A percentile compares a stretch with the other conserved stretches of the same genome.
Evolutionary conservation across 1,140 invertebrate species (phyloP).

Genomic region (Zaprionus africanus): DNA sequence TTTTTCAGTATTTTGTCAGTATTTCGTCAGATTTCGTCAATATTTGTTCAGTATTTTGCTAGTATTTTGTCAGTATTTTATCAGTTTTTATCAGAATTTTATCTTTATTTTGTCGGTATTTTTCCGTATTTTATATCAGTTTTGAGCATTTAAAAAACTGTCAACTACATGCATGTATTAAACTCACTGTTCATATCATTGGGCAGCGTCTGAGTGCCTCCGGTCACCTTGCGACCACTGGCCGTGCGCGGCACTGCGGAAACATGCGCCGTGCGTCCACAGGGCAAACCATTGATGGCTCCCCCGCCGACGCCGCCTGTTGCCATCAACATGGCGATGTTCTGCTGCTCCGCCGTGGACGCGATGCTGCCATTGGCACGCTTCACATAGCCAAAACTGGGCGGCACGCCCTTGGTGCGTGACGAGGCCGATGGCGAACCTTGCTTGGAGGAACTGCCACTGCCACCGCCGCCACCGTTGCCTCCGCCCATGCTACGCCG

Average conservation of each 20-base stretch:
- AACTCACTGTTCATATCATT: slow-evolving; percentile 90
- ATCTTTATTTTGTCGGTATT: no score
- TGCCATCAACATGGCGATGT: slow-evolving; percentile 76
- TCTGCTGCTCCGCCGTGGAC: slow-evolving; percentile 86
- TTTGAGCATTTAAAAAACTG: background rate
- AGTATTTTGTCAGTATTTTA: no score
- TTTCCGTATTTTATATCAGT: no score
- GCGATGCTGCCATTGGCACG: slow-evolving; percentile 87
- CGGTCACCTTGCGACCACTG: slow-evolving; percentile 93
- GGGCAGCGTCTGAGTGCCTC: slow-evolving; percentile 94
- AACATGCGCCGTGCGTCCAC: slow-evolving; percentile 90
- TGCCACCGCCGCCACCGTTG: slow-evolving; percentile 58
- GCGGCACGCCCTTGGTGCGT: slow-evolving; percentile 89
- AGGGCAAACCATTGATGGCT: slow-evolving; percentile 63
- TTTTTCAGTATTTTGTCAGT: no score
- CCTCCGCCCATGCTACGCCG: slow-evolving; percentile 72
- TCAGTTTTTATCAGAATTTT: no score
- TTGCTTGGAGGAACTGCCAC: slow-evolving; percentile 84
- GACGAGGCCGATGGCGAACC: slow-evolving; percentile 85
- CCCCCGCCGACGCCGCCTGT: slow-evolving; percentile 83
- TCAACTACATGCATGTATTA: background rate
- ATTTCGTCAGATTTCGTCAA: no score
- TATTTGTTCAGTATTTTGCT: no score
- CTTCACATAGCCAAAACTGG: slow-evolving; percentile 93
- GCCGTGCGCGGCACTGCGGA: slow-evolving; percentile 91